phyloP scores from a whole-genome alignment of 1,140 invertebrate species.

The Helicoverpa armigera region DNA sequence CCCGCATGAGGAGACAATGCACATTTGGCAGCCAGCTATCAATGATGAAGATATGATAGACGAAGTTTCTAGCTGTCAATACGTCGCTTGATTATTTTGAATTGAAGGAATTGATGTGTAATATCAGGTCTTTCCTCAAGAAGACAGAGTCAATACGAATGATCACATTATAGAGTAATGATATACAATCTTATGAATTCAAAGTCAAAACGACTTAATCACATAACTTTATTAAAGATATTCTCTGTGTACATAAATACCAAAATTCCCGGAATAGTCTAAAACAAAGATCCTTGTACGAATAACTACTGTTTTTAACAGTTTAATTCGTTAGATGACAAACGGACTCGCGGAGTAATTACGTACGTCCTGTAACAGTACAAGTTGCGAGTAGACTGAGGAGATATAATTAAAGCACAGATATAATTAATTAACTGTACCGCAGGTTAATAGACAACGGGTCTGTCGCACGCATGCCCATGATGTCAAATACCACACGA shows the following conservation, averaged over 20 bases:
- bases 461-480: slow-evolving; percentile 43
- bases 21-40: no score
- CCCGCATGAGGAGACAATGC: no score
- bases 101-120: no score
- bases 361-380: slow-evolving; percentile 31
- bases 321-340: slow-evolving; percentile 41
- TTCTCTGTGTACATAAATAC: not conserved
- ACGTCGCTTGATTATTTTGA: no score
- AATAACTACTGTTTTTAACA: not conserved
- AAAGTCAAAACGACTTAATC: no score
- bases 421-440: slow-evolving; percentile 56
- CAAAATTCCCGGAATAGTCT: not conserved
- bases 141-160: no score
- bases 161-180: no score
- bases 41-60: no score
- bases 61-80: no score
- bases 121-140: no score
- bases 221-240: not conserved
- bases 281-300: not conserved
- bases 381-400: slow-evolving; percentile 22
- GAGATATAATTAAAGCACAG: slow-evolving; percentile 4
- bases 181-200: no score
- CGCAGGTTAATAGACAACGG: slow-evolving; percentile 35
- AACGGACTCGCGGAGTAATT: slow-evolving; percentile 39
- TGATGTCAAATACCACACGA: not conserved